Base-by-base conservation (phyloP, 2,113 vertebrate species). In the Lonchura striata region DNA sequence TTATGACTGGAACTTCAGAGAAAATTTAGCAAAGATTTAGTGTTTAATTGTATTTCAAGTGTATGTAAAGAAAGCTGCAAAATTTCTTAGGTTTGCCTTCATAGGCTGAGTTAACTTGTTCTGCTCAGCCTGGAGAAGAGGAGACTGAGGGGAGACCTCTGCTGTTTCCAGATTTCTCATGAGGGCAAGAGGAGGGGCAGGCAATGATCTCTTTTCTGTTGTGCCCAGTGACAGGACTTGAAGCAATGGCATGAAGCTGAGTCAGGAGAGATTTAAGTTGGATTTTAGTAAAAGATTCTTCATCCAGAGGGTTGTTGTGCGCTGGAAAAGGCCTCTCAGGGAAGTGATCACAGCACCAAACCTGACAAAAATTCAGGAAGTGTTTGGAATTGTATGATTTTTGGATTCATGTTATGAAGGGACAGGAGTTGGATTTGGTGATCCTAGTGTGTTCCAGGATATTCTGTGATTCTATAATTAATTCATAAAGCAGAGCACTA, bases 181-280 rank as follows among this genome's bases (percentile, higher is more conserved):
- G 52, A 30, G 28, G 11, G 20, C 20, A 46, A 41, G 33, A 20
- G 22, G 10, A 81, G 11, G 21, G 31, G 4, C 16, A 42, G 35
- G 4, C 7, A 46, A 0, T 18, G 16, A 21, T 4, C 21, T 57
- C 22, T 59, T 16, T 23, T 50, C 18, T 66, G 13, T 21, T 37
- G 15, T 59, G 7, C 39, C 15, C 27, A 39, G 27, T 11, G 37
- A 39, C 23, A 66, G 46, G 11, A 44, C 19, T 49, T 0, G 0
- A 44, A 33, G 33, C 10, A 74, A 59, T 4, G 7, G 7, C 52
- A 10, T 17, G 10, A 33, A 52, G 15, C 23, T 52, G 19, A n/a
- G 44, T 24, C 37, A 52, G 18, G 37, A 33, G 37, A 74, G 22
- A 22, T 74, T 59, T 52, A 50, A 10, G 10, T 4, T 66, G 37